Conservation (phyloP, 2,888 invertebrate genomes). For the Patella pellucida region DNA sequence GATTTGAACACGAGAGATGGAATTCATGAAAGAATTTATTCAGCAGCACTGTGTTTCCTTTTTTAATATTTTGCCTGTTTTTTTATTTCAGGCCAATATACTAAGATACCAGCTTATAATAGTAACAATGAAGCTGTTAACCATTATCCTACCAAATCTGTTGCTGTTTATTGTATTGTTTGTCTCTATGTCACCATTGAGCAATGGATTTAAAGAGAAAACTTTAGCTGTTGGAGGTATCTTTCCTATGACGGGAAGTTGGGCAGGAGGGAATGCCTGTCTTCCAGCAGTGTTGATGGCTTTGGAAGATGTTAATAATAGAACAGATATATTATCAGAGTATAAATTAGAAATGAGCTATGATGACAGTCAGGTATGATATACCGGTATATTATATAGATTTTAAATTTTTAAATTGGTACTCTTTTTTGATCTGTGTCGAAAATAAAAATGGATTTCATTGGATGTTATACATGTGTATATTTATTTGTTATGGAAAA, state of each 20-base stretch:
- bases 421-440: no score
- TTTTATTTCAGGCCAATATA: no score
- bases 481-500: no score
- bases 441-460: no score
- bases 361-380: slow-evolving; percentile 93
- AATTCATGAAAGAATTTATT: no score
- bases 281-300: slow-evolving; percentile 98
- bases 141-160: not conserved
- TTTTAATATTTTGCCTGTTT: no score
- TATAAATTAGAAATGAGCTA: slow-evolving; percentile 91
- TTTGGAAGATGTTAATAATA: slow-evolving; percentile 93
- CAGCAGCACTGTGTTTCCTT: no score
- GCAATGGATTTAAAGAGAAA: slow-evolving; percentile 43
- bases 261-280: slow-evolving; percentile 99
- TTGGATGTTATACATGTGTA: no score
- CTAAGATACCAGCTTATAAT: no score
- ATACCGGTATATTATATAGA: not conserved
- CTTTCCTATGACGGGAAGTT: slow-evolving; percentile 97
- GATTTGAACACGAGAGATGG: no score
- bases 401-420: not conserved
- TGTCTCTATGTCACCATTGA: not conserved
- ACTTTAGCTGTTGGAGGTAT: slow-evolving; percentile 82
- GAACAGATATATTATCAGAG: slow-evolving; percentile 89
- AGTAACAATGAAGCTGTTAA: not conserved
- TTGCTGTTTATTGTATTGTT: not conserved